phyloP scores from a whole-genome alignment of 2,113 vertebrate genomes.

The Sebastes schlegelii region DNA sequence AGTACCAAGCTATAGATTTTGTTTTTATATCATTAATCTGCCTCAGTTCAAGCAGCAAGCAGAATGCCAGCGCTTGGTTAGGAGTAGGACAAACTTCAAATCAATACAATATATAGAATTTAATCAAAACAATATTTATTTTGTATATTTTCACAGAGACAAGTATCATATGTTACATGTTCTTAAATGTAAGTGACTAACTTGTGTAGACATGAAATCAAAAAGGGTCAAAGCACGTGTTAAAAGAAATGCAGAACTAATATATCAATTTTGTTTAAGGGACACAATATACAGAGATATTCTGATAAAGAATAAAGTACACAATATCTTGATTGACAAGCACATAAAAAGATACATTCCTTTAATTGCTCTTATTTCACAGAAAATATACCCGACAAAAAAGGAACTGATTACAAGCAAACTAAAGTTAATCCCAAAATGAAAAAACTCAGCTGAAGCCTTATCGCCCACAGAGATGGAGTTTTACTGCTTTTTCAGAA shows the following conservation, averaged over 20 bases:
- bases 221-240: conserved; percentile 44
- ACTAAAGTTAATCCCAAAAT: conserved; percentile 1
- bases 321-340: conserved; percentile 46
- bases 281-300: conserved; percentile 45
- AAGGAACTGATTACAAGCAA: conserved; percentile 28
- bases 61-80: not conserved
- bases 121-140: conserved; percentile 67
- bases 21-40: not conserved
- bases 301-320: conserved; percentile 53
- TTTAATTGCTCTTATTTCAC: conserved; percentile 67
- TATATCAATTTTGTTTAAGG: conserved; percentile 38
- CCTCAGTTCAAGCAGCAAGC: not conserved
- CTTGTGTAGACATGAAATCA: conserved; percentile 32
- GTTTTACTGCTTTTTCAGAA: conserved; percentile 14
- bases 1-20: no score
- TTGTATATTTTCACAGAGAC: conserved; percentile 49
- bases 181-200: conserved; percentile 33
- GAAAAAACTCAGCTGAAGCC: not conserved
- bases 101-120: conserved; percentile 10
- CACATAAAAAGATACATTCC: conserved; percentile 71
- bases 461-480: not conserved
- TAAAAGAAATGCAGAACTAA: conserved; percentile 37
- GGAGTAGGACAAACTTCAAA: not conserved
- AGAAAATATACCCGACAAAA: conserved; percentile 59
- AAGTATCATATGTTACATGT: conserved; percentile 50